Evolutionary conservation across 2,888 invertebrate genomes (phyloP).

Genomic region (Acronicta alni): DNA sequence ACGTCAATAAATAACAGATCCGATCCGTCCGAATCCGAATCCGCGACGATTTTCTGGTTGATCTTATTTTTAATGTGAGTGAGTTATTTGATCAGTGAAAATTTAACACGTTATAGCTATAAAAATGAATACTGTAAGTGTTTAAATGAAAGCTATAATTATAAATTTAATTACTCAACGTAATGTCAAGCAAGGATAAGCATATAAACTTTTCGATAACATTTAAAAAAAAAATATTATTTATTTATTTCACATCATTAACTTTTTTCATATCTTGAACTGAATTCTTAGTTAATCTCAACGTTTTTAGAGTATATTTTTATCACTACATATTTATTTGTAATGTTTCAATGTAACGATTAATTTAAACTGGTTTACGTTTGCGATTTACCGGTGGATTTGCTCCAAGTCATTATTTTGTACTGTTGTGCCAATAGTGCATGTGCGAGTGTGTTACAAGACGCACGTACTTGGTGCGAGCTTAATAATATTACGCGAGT

Average conservation of each 20-base stretch:
- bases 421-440: conserved; percentile 19
- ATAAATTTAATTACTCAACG: neutral
- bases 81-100: neutral
- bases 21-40: too few relatives aligned
- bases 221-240: neutral
- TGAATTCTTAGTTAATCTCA: neutral
- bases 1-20: too few relatives aligned
- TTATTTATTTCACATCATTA: neutral
- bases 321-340: neutral
- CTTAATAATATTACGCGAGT: conserved; percentile 8
- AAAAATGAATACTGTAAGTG: neutral
- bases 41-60: too few relatives aligned
- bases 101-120: neutral
- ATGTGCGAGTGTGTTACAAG: conserved; percentile 27
- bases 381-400: conserved; percentile 5
- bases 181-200: conserved; percentile 49
- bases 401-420: conserved; percentile 5
- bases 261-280: neutral
- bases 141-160: neutral
- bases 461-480: conserved; percentile 24
- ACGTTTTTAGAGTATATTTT: neutral
- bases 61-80: too few relatives aligned
- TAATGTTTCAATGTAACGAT: neutral
- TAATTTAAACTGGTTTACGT: conserved; percentile 11
- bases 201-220: conserved; percentile 38